Percentiles rank a stretch among this genome's conserved stretches.
These are phyloP conservation scores for Balanococcus diminutus DNA, from an alignment of 2,888 invertebrate genomes.

Conservation along the genomic window DNA sequence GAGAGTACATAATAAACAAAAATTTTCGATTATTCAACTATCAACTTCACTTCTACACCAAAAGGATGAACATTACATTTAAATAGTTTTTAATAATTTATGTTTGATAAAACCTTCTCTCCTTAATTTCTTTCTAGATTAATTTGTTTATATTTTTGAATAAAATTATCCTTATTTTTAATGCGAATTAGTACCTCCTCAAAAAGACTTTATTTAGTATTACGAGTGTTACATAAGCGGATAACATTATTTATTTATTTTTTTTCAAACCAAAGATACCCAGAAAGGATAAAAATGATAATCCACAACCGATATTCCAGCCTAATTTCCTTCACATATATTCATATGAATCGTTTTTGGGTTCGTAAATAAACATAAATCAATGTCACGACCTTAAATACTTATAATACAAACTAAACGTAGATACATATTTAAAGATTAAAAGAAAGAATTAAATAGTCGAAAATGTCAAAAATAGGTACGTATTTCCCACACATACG, in stretches of 20 bases:
- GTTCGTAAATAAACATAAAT: neutral
- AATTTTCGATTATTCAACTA: no score
- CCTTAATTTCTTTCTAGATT: neutral
- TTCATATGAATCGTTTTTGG: neutral
- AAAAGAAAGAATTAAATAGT: neutral
- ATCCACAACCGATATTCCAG: neutral
- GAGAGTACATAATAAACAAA: no score
- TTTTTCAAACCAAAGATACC: neutral
- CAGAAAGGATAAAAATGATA: conserved; percentile 3
- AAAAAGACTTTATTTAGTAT: neutral
- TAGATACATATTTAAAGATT: neutral
- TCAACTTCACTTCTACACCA: no score
- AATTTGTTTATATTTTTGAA: no score
- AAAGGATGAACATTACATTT: no score
- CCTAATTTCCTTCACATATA: neutral
- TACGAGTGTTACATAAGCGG: neutral
- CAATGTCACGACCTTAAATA: neutral
- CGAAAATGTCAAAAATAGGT: neutral
- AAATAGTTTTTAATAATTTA: neutral
- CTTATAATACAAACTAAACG: neutral
- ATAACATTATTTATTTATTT: neutral
- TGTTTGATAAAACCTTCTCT: neutral
- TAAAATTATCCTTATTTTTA: neutral
- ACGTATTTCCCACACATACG: neutral
- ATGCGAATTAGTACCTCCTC: neutral